Evolutionary conservation across 1,140 invertebrate genomes (phyloP).

Genomic region (Drosophila sucinea): DNA sequence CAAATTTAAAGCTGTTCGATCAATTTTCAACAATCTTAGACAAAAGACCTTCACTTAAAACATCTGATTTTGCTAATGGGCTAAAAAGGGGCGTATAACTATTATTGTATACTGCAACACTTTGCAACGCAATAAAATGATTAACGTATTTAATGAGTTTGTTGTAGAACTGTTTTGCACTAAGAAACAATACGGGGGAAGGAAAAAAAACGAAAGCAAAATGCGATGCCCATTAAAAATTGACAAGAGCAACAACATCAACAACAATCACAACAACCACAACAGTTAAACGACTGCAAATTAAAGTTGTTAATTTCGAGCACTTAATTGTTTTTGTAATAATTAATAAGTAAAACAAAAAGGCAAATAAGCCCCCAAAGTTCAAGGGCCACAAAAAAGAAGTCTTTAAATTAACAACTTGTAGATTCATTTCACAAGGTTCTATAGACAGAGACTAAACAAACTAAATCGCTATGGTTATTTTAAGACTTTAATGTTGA

Average conservation of each 20-base stretch:
- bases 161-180: constrained; percentile 73
- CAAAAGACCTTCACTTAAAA: constrained; percentile 57
- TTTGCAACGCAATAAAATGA: constrained; percentile 70
- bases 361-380: constrained; percentile 32
- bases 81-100: constrained; percentile 47
- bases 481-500: neutral
- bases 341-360: constrained; percentile 67
- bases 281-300: constrained; percentile 70
- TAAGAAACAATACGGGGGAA: constrained; percentile 29
- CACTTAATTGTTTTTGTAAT: constrained; percentile 74
- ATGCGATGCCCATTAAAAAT: constrained; percentile 73
- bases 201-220: constrained; percentile 31
- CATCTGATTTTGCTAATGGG: constrained; percentile 67
- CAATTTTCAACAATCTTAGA: constrained; percentile 1
- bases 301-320: constrained; percentile 73
- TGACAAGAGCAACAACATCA: constrained; percentile 67
- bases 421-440: neutral
- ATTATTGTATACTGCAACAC: constrained; percentile 35
- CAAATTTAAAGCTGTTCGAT: neutral
- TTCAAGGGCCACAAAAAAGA: constrained; percentile 53
- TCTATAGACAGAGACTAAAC: neutral
- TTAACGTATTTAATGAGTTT: constrained; percentile 76
- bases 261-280: constrained; percentile 18
- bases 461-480: neutral
- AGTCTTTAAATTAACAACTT: constrained; percentile 4